Evolutionary conservation across 2,888 invertebrate genomes (phyloP).

Genomic region (Melinopterus prodromus): DNA sequence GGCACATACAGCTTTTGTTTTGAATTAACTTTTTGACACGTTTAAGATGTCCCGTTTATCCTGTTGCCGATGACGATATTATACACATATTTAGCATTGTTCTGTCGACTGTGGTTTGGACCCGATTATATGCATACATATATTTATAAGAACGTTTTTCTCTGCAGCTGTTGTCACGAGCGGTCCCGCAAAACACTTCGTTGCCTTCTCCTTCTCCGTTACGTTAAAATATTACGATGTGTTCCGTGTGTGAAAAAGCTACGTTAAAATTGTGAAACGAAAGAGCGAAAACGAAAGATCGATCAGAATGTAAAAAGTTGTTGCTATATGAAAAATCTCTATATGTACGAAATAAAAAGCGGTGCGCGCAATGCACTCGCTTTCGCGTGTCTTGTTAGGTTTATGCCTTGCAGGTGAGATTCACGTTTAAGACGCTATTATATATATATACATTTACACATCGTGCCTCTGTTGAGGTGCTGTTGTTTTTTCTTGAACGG

Average conservation of each 20-base stretch:
- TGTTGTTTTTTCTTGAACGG: constrained; percentile 27
- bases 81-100: constrained; percentile 29
- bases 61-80: constrained; percentile 21
- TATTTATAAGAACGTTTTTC: constrained; percentile 53
- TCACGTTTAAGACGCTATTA: constrained; percentile 53
- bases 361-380: constrained; percentile 62
- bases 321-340: constrained; percentile 38
- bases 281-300: constrained; percentile 44
- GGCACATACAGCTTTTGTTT: constrained; percentile 35
- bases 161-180: constrained; percentile 59
- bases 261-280: constrained; percentile 51
- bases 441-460: constrained; percentile 23
- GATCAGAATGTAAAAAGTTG: constrained; percentile 24
- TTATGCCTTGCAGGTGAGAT: constrained; percentile 60
- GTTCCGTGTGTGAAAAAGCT: constrained; percentile 57
- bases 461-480: neutral
- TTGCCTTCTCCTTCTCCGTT: constrained; percentile 46
- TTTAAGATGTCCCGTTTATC: constrained; percentile 11
- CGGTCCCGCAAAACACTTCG: constrained; percentile 50
- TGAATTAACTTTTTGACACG: neutral
- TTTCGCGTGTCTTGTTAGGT: constrained; percentile 59
- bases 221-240: constrained; percentile 55
- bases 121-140: constrained; percentile 44
- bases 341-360: constrained; percentile 52
- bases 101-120: constrained; percentile 29